phyloP scores from a whole-genome alignment of 2,888 invertebrate species.

The Palloptera scutellata region DNA sequence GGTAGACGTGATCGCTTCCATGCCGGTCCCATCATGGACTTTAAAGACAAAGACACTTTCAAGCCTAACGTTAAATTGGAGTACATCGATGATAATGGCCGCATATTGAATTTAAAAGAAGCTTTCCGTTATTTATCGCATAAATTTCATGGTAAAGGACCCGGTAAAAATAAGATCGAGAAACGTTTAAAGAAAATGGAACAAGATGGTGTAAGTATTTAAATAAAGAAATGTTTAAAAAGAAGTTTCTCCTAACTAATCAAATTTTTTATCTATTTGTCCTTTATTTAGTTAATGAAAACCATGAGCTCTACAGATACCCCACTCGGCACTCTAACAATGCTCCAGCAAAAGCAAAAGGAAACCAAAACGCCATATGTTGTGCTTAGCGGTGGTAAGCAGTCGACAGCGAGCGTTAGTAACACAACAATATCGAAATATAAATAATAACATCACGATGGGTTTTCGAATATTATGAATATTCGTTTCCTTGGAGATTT shows the following conservation, averaged over 20 bases:
- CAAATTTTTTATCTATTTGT: not conserved
- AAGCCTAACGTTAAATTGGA: conserved; percentile 94
- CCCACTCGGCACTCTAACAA: conserved; percentile 91
- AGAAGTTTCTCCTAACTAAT: not conserved
- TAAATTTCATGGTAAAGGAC: conserved; percentile 99
- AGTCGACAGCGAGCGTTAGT: conserved; percentile 61
- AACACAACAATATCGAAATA: conserved; percentile 60
- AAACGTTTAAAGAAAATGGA: conserved; percentile 94
- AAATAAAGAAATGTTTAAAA: not conserved
- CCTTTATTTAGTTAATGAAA: conserved; percentile 78
- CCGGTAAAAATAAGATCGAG: conserved; percentile 98
- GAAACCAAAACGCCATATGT: conserved; percentile 93
- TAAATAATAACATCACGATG: conserved; percentile 45
- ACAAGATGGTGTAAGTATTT: conserved; percentile 80
- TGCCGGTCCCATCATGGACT: conserved; percentile 86
- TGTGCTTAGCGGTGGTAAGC: conserved; percentile 89
- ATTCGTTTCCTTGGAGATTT: too few species aligned
- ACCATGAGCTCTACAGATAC: conserved; percentile 98
- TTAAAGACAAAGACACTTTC: conserved; percentile 89
- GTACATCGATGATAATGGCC: conserved; percentile 97
- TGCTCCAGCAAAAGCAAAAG: conserved; percentile 95
- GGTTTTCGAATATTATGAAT: not conserved
- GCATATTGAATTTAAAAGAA: conserved; percentile 91
- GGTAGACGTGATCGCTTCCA: conserved; percentile 76
- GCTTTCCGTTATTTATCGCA: conserved; percentile 96